Base-by-base conservation (phyloP, 2,888 invertebrate genomes). In the Sarcophaga caerulescens region DNA sequence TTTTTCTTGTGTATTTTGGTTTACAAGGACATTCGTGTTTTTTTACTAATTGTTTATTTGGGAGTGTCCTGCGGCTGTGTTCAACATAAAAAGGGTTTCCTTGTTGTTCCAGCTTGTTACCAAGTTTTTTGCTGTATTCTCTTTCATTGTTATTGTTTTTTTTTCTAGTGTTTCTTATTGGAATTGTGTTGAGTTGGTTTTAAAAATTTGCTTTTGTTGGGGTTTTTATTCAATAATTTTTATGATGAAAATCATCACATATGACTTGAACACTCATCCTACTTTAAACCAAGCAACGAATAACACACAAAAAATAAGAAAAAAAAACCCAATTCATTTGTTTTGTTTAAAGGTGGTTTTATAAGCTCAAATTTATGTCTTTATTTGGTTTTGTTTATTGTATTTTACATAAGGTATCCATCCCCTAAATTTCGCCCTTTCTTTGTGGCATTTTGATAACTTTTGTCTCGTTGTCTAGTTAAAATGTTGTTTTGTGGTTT, bases 11-110 rank as follows among this genome's bases (percentile, higher is more conserved):
- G 68, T 52, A 12, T 59, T 76, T 68, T 77, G 75, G 66, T 62
- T 78, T 60, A 78, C 85, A 85, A 84, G 85, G 80, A 82, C 82
- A 84, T 84, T 87, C 81, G 83, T 85, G 85, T 70, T 83, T 83
- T 80, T 81, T 83, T 73, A 70, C 85, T 87, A 81, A 87, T 87
- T 85, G 85, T 86, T 86, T 86, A 84, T 82, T 84, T 88, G 88
- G 88, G 88, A 75, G 88, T 87, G 85, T 78, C 88, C 87, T 87
- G 88, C 73, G 88, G 88, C 88, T 83, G 75, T 88, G 88, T 87
- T 87, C 69, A 87, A 88, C 88, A 87, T 23, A 85, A 84, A 85
- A 77, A 80, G 81, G 82, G 85, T 80, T 83, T 80, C 68, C 76
- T 79, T 10, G 60, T n/a, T 74, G 35, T n/a, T 60, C 17, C 23